Evolutionary conservation across 2,888 invertebrate genomes (phyloP).

Genomic region (Lamproptera curius): DNA sequence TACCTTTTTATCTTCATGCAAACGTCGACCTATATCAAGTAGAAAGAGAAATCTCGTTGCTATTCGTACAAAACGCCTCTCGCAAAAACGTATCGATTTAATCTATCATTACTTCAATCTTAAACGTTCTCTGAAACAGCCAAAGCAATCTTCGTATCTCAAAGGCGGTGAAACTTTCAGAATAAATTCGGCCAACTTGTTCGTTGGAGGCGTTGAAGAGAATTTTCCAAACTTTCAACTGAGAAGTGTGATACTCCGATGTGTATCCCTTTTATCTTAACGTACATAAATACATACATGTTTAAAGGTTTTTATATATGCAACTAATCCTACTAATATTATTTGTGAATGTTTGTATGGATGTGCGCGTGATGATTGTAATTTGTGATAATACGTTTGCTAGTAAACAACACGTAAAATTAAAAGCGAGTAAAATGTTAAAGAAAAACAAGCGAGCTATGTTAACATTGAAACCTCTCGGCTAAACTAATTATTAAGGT

Average conservation of each 20-base stretch:
- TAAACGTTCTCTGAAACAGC: constrained; percentile 17
- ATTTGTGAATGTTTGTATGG: too few species aligned
- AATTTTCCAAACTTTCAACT: constrained; percentile 14
- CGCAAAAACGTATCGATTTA: constrained; percentile 9
- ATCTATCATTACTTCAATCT: constrained; percentile 19
- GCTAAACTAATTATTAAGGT: too few species aligned
- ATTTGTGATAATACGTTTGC: too few species aligned
- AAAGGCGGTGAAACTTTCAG: constrained; percentile 15
- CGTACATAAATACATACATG: not conserved
- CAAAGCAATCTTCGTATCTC: constrained; percentile 20
- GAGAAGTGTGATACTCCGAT: constrained; percentile 8
- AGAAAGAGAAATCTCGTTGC: not conserved
- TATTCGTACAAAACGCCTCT: not conserved
- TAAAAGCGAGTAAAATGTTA: too few species aligned
- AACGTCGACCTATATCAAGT: not conserved
- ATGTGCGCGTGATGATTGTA: too few species aligned
- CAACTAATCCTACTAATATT: too few species aligned
- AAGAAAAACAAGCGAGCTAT: too few species aligned
- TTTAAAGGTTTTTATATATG: too few species aligned
- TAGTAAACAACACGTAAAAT: too few species aligned
- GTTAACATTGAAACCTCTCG: too few species aligned
- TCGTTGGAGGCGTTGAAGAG: constrained; percentile 14
- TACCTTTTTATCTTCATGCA: not conserved
- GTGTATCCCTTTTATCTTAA: constrained; percentile 12
- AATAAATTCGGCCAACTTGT: constrained; percentile 21